These are phyloP conservation scores for Neoarius graeffei DNA, from an alignment of 2,113 vertebrate species.

Conservation along the genomic window DNA sequence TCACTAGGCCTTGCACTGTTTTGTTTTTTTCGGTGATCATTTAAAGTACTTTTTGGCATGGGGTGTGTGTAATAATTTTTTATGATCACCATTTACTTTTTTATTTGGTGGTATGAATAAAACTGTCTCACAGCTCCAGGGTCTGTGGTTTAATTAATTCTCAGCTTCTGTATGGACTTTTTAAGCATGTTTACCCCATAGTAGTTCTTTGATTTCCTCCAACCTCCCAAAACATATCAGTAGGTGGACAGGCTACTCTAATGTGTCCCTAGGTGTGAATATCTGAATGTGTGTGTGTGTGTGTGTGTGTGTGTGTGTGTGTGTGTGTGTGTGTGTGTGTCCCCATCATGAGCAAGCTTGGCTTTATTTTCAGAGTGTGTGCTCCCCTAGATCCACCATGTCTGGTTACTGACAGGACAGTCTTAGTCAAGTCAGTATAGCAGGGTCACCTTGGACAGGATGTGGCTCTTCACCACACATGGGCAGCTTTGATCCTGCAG, in stretches of 20 bases:
- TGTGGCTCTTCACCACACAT: too few relatives aligned
- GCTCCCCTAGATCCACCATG: too few relatives aligned
- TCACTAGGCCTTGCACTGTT: not conserved
- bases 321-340: not conserved
- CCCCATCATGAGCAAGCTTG: too few relatives aligned
- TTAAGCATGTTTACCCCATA: not conserved
- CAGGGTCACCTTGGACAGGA: too few relatives aligned
- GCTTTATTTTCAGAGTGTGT: too few relatives aligned
- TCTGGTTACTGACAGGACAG: too few relatives aligned
- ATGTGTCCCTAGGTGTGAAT: not conserved
- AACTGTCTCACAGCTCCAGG: not conserved
- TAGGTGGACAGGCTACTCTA: not conserved
- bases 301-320: too few relatives aligned
- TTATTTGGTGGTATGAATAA: not conserved
- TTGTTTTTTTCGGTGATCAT: not conserved
- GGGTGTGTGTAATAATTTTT: not conserved
- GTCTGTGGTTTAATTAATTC: not conserved
- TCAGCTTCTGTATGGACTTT: not conserved
- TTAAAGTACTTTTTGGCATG: not conserved
- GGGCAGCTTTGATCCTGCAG: too few relatives aligned
- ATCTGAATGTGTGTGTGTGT: not conserved
- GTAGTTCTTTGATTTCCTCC: not conserved
- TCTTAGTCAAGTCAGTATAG: too few relatives aligned
- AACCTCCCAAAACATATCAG: constrained; percentile 3
- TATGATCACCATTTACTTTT: not conserved